Evolutionary conservation across 2,797 vertebrate genomes (phyloP), one percentile per base, ranked within the genome.

Genomic region (Podarcis lilfordi): DNA sequence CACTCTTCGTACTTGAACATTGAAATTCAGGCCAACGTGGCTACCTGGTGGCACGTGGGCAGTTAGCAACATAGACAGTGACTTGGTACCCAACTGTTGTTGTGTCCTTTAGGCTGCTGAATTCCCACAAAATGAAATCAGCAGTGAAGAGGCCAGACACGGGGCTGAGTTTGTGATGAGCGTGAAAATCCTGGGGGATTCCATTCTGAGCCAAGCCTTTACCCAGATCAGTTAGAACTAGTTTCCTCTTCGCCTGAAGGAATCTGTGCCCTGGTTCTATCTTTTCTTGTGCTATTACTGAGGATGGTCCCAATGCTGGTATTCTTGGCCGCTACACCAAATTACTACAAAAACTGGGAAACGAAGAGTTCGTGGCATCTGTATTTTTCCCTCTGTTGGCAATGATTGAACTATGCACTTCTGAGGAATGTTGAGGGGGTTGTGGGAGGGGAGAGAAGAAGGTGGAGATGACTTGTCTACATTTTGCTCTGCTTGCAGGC

Each of bases 211-310:
- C 17, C 64, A 72, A 64, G 66, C 45, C 29, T 43, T 79, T 72
- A 64, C 27, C 81, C 75, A 45, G 50, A 74, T 74, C 27, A 29
- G 37, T 50, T 85, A 25, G n/a, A 88, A 88, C 61, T 82, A 82
- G 86, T 77, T 88, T 77, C 40, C n/a, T 89, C 77, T 80, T 68
- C 55, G 45, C 88, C 82, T 75, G 69, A 35, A 55, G 82, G 83
- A 89, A 89, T 74, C 15, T 15, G 13, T 45, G 69, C 69, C 80
- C 83, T 80, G 40, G 76, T 89, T 89, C 77, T 85, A 40, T 29
- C 19, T 6, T 86, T 77, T 29, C 84, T 78, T 25, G 5, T 45
- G 84, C 55, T 64, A 23, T 75, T 75, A 35, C 29, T 32, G 21
- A 59, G 50, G 23, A 29, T 35, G n/a, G 3, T 40, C 71, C 83